Base-by-base conservation (phyloP, 2,888 invertebrate genomes). In the Plagodis pulveraria region DNA sequence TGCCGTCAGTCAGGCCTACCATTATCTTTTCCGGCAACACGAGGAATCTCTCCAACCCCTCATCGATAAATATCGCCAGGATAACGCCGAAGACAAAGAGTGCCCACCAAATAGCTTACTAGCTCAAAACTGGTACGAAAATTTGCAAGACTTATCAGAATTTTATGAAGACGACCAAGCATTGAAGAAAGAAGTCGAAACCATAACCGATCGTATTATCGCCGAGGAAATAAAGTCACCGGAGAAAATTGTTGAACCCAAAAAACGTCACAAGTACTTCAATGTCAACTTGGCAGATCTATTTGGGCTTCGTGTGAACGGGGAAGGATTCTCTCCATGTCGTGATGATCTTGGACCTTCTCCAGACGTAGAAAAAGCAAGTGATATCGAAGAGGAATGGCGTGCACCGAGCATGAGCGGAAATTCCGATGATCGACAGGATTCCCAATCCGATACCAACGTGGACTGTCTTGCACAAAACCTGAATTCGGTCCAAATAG, bases 361-460 rank as follows among this genome's bases (percentile, higher is more conserved):
- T 57, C 80, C 86, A 1, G 87, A 84, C 63, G 65, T 79, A 72
- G 89, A 88, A 10, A 82, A 77, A 62, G 64, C 69, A 61, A 67
- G 86, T 81, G 77, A 78, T 81, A 80, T 91, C 84, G 85, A 86
- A 55, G 87, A 89, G 91, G 91, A 89, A 91, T 91, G 92, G 91
- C 89, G 86, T 63, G 72, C 78, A 67, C 81, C 86, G 89, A 91
- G 79, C 79, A 90, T 91, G 91, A 91, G 81, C 82, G 82, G 83
- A 69, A 78, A 83, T 70, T 81, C 85, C 77, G 83, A 86, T 80
- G 86, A 89, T 68, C 78, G 73, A 71, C 73, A 71, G 60, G 67
- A 78, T 57, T 69, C 78, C 49, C 79, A 75, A 55, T 72, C 66
- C 69, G 82, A 83, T 69, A 67, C 76, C 54, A 74, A 73, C 70